Base-by-base conservation (phyloP, 2,113 vertebrate species). In the Aphyosemion australe region DNA sequence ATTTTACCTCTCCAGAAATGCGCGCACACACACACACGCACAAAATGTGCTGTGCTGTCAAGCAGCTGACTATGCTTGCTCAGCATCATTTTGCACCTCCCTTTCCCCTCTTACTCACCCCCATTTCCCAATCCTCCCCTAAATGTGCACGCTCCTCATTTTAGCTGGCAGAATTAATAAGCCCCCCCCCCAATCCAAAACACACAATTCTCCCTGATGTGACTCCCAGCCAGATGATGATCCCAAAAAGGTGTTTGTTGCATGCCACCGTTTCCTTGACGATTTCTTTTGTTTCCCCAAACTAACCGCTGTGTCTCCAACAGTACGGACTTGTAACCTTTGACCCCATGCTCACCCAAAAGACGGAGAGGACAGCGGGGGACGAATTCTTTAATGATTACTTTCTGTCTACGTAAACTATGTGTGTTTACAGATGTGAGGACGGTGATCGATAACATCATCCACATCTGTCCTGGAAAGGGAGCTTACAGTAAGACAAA, bases 141-240 rank as follows among this genome's bases (percentile, higher is more conserved):
- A 47, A 53, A 72, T 37, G 65, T 34, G 18, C 61, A 61, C 4
- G 75, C 13, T 54, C 49, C 20, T 55, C 31, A 8, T 69, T 75
- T 70, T 57, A 57, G 68, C 72, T 80, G 52, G 74, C 56, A 69
- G 53, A 74, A 76, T 88, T 81, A 79, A 88, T 84, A 87, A 76
- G 58, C 75, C 81, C 82, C 74, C 74, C 60, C 32, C 57, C 70
- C 69, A 65, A 66, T 65, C 56, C n/a, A 69, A 74, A 72, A 55
- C 52, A 26, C 62, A 52, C 52, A 42, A 31, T 37, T 26, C 49
- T 10, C 8, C 55, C 65, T 37, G 61, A 59, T 0, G 31, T 48
- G 74, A 75, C 48, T 67, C 72, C 72, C 0, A 32, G 26, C 16
- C 37, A 45, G 59, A 39, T 69, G 3, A 55, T 56, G 68, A 74